phyloP scores from a whole-genome alignment of 2,888 invertebrate genomes.

The Acronicta aceris region DNA sequence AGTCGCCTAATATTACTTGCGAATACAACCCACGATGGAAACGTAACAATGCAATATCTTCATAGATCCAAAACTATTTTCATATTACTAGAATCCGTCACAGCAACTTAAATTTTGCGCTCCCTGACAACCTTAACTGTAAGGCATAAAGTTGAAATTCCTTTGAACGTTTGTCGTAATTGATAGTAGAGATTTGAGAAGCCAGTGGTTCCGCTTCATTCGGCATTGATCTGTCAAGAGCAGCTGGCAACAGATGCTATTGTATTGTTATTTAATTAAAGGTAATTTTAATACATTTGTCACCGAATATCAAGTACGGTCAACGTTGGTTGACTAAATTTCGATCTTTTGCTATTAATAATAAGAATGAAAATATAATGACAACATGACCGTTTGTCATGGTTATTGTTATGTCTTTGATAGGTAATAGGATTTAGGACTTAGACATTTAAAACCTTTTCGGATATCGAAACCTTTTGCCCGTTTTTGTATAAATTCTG shows the following conservation, averaged over 20 bases:
- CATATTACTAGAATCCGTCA: conserved; percentile 51
- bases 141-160: conserved; percentile 43
- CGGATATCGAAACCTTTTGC: no score
- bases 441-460: no score
- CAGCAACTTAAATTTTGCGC: conserved; percentile 46
- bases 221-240: conserved; percentile 77
- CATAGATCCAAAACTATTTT: conserved; percentile 43
- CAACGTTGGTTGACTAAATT: not conserved
- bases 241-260: conserved; percentile 60
- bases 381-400: not conserved
- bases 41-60: conserved; percentile 45
- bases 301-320: not conserved
- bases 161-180: conserved; percentile 14
- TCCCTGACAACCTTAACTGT: conserved; percentile 31
- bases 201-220: conserved; percentile 74
- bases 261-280: conserved; percentile 56
- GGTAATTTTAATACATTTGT: conserved; percentile 32
- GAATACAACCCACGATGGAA: conserved; percentile 58
- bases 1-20: no score
- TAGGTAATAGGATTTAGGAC: no score
- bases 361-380: not conserved
- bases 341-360: not conserved
- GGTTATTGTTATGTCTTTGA: no score
- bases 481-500: no score
- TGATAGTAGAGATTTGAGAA: conserved; percentile 56